phyloP scores from a whole-genome alignment of 2,113 vertebrate genomes.

The Pyrgilauda ruficollis region DNA sequence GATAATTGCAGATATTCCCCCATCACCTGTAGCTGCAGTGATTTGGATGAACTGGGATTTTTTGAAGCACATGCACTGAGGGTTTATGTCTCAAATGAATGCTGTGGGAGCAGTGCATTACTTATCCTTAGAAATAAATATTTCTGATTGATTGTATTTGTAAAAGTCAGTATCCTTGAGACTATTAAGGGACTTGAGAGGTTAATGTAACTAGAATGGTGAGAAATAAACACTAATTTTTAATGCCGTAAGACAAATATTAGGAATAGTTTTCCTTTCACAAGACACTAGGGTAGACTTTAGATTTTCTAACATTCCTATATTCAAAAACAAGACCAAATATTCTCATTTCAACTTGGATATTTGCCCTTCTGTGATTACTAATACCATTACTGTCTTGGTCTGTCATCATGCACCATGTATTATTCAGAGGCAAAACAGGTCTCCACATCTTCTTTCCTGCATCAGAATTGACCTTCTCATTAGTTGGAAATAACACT shows the following conservation, averaged over 20 bases:
- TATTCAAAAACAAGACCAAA: background rate
- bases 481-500: conserved; percentile 52
- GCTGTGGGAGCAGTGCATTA: background rate
- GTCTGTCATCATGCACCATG: background rate
- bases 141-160: background rate
- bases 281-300: background rate
- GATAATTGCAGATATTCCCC: background rate
- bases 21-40: background rate
- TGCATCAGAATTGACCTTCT: conserved; percentile 41
- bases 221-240: background rate
- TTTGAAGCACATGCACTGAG: background rate
- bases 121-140: background rate
- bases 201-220: background rate
- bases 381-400: background rate
- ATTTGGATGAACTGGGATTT: background rate
- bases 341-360: background rate
- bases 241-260: background rate
- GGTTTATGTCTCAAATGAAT: background rate
- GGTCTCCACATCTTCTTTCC: conserved; percentile 1
- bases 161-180: background rate
- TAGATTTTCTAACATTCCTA: background rate
- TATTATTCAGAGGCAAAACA: background rate
- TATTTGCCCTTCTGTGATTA: conserved; percentile 3
- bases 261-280: background rate
- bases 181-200: background rate